Base-by-base conservation (phyloP, 2,113 vertebrate genomes). In the mouse (Mus musculus) region DNA sequence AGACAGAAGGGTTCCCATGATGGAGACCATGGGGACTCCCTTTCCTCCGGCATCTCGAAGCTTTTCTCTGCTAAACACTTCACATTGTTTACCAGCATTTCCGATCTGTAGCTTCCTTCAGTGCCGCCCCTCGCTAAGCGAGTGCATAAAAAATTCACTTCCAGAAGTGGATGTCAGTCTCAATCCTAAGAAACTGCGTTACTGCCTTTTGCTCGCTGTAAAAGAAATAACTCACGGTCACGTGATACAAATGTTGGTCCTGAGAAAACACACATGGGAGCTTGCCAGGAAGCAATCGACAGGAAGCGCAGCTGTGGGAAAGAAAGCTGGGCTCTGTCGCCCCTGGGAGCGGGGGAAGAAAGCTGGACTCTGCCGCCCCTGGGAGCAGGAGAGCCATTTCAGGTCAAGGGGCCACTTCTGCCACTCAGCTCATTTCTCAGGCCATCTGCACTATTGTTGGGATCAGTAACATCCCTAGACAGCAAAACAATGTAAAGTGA, bases 231-330 rank as follows among this genome's bases (percentile, higher is more conserved):
- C 20, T 84, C 59, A 49, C 24, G 56, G 82, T 88, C 85, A 92
- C 65, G 11, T 86, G 95, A 82, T 71, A 16, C 28, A 87, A 92
- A 89, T 80, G 72, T 39, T 67, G 77, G 33, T 72, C 88, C 86
- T 95, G 93, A 95, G 77, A 95, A 95, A 95, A 81, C 8, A 0
- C 94, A 77, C 76, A 61, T 69, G 69, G 63, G 81, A 71, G 49
- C n/a, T 71, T 63, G 22, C 95, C 46, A 92, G 89, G 76, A 93
- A 95, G 42, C 36, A 54, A 56, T 33, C 81, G 16, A 33, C 49
- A 81, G 73, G 72, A 69, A 95, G 69, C 67, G 42, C 0, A 11
- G 19, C 0, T 0, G 49, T 42, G 36, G 16, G n/a, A 86, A 85
- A 52, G 85, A 82, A n/a, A 42, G 33, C 63, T 46, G 85, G 9